Evolutionary conservation across 2,113 vertebrate genomes (phyloP), one percentile per base, ranked within the genome.

Genomic region (Shinisaurus crocodilurus): DNA sequence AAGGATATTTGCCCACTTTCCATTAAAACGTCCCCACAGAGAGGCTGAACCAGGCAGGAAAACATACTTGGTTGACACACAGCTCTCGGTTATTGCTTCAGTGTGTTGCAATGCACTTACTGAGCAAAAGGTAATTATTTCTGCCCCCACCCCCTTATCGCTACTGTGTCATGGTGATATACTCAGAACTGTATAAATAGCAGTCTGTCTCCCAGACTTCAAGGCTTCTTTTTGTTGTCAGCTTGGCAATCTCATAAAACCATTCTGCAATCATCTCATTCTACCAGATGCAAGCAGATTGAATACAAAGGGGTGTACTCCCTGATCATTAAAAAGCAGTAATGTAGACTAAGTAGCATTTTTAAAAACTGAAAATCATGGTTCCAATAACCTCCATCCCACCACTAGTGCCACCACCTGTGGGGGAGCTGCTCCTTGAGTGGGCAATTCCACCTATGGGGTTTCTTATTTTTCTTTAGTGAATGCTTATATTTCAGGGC

Each of bases 21-120:
- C 70, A 23, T 57, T 50, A 1, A 0, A 48, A 72, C 32, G 27
- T 70, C 6, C 4, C 79, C 37, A 0, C 1, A 89, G 50, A 3
- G 63, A 0, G 48, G 40, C 60, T 86, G 43, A 82, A 0, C 0
- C 0, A 65, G 67, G 43, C 63, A 81, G 82, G 1, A 88, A 84
- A 95, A 75, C 18, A 27, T 0, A 0, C 34, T 69, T 50, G 54
- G 34, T 63, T 84, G 82, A 90, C 83, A 76, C 79, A 90, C 57
- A 18, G 3, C 77, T 45, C 88, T 72, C 57, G 72, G 0, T 4
- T 67, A 65, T 93, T 95, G 87, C 92, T 93, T 93, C 92, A 90
- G n/a, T 63, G 5, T 80, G 72, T 69, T 3, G 12, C 85, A 89
- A 94, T 34, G 54, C 57, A 18, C 20, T 1, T 16, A 80, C 37